Percentiles rank a stretch among this genome's conserved stretches.
Evolutionary conservation across 2,888 invertebrate species (phyloP).

Genomic region (Drosophila fungiperda): DNA sequence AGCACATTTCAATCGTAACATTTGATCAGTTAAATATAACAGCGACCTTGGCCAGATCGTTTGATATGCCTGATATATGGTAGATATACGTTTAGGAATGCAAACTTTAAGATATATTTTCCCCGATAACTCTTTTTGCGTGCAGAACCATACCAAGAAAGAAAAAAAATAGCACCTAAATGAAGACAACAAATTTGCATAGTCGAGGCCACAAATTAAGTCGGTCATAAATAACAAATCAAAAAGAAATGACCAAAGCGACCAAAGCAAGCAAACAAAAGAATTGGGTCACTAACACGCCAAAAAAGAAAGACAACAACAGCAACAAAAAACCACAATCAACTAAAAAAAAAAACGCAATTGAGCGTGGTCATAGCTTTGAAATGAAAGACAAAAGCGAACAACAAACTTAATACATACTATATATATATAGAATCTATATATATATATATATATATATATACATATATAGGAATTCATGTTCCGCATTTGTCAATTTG

Average conservation of each 20-base stretch:
- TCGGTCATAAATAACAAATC: conserved; percentile 79
- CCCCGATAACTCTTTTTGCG: too few species aligned
- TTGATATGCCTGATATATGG: neutral
- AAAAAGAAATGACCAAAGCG: conserved; percentile 74
- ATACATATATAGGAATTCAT: conserved; percentile 15
- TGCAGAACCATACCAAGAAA: conserved; percentile 2
- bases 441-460: conserved; percentile 1
- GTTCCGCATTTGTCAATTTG: conserved; percentile 59
- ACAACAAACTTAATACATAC: conserved; percentile 15
- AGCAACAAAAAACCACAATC: conserved; percentile 22
- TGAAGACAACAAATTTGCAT: conserved; percentile 60
- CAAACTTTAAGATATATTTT: neutral
- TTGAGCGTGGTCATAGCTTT: conserved; percentile 74
- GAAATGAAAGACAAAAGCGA: conserved; percentile 53
- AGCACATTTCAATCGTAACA: neutral
- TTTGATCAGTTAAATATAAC: neutral
- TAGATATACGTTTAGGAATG: neutral
- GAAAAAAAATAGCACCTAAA: conserved; percentile 16
- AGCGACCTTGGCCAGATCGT: conserved; percentile 7
- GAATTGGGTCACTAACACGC: conserved; percentile 78
- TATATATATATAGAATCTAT: conserved; percentile 6
- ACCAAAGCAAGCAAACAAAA: conserved; percentile 59
- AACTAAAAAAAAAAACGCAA: conserved; percentile 53
- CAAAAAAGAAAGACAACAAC: conserved; percentile 46
- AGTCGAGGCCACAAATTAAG: conserved; percentile 72